Conservation (phyloP, 2,797 vertebrate genomes). For the Anniella stebbinsi region DNA sequence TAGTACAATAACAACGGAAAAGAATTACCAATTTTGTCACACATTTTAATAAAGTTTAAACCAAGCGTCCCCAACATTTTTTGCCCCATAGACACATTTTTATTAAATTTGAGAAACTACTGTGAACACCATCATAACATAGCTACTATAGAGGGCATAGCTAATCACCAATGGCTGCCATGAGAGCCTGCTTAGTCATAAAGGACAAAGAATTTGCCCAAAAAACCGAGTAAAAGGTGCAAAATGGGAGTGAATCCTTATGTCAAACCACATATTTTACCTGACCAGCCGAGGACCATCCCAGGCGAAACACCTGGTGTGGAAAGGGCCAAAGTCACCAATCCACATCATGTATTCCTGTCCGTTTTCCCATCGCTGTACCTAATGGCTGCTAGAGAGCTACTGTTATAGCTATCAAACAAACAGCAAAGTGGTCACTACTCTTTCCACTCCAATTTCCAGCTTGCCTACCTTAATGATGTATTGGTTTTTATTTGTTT, state of each 20-base stretch:
- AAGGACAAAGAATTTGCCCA: background rate
- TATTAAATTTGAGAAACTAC: background rate
- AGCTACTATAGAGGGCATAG: background rate
- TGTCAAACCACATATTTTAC: background rate
- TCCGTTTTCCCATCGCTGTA: background rate
- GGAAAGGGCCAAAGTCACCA: too few relatives aligned
- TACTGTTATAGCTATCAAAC: background rate
- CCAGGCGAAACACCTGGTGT: too few relatives aligned
- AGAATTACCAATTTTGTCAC: background rate
- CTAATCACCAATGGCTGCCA: too few relatives aligned
- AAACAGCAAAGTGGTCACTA: background rate
- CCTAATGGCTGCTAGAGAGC: background rate
- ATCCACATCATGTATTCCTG: background rate
- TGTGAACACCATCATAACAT: background rate
- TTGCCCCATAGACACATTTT: background rate
- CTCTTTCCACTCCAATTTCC: background rate
- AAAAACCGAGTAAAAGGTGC: background rate
- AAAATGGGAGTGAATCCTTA: background rate
- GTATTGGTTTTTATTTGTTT: too few relatives aligned
- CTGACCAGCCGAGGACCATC: too few relatives aligned
- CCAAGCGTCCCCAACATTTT: background rate
- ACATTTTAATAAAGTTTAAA: background rate
- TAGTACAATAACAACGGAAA: background rate
- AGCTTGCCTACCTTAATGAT: background rate
- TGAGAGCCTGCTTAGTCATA: too few relatives aligned